phyloP scores from a whole-genome alignment of 2,797 vertebrate genomes.

The Girardinus metallicus region DNA sequence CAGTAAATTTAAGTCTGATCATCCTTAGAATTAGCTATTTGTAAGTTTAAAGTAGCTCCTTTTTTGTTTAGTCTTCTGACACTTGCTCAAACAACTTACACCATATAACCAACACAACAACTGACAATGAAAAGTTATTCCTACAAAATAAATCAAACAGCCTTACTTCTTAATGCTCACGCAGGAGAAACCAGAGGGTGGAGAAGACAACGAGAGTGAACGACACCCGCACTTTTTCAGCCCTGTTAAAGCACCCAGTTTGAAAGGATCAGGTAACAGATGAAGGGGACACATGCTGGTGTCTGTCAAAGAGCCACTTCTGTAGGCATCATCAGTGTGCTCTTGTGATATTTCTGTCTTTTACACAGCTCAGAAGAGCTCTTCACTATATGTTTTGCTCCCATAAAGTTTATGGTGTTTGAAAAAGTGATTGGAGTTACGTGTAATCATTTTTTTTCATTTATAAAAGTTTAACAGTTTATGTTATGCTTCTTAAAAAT shows the following conservation, averaged over 20 bases:
- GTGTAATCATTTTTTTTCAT: background rate
- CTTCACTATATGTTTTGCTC: constrained; percentile 47
- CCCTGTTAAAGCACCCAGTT: constrained; percentile 83
- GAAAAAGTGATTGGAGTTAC: background rate
- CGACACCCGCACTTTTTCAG: constrained; percentile 81
- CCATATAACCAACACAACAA: background rate
- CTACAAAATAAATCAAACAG: constrained; percentile 34
- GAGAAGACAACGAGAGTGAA: constrained; percentile 81
- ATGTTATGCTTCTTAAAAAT: background rate
- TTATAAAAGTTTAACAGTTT: background rate
- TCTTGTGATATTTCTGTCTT: constrained; percentile 82
- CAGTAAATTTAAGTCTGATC: constrained; percentile 43
- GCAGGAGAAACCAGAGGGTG: constrained; percentile 80
- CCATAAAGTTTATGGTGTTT: constrained; percentile 25
- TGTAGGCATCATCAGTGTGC: constrained; percentile 88
- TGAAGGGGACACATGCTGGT: constrained; percentile 87
- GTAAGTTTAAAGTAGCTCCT: constrained; percentile 11
- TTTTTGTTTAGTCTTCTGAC: background rate
- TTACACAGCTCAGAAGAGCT: constrained; percentile 63
- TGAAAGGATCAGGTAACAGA: constrained; percentile 88
- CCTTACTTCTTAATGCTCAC: constrained; percentile 60
- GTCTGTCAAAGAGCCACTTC: constrained; percentile 92
- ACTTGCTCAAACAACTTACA: background rate
- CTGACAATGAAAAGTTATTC: constrained; percentile 8
- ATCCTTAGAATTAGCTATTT: constrained; percentile 48